Percentiles rank a stretch among this genome's conserved stretches.
These are phyloP conservation scores for Pangasianodon hypophthalmus DNA, from an alignment of 2,113 vertebrate genomes.

Conservation along the genomic window DNA sequence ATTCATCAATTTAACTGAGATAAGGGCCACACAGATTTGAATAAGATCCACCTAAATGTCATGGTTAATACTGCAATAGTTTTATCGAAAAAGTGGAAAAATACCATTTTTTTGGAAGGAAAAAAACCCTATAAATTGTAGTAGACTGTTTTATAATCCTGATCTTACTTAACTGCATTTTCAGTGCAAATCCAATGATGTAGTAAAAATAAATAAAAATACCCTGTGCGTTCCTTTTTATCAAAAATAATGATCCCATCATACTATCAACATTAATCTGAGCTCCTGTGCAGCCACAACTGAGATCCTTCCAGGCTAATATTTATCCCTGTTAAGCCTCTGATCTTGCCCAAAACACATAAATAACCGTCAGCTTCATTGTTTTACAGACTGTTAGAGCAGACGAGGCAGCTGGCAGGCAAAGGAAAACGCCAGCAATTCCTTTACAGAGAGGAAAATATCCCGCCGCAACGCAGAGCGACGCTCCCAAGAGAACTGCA, in stretches of 20 bases:
- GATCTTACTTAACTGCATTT: not conserved
- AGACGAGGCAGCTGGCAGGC: constrained; percentile 64
- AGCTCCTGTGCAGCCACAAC: not conserved
- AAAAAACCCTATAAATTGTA: not conserved
- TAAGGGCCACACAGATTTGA: not conserved
- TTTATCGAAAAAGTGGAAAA: not conserved
- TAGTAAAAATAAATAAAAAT: not conserved
- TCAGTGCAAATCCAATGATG: not conserved
- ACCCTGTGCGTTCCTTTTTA: not conserved
- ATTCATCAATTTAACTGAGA: not conserved
- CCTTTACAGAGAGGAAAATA: constrained; percentile 39
- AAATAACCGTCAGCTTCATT: not conserved
- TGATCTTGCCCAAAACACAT: not conserved
- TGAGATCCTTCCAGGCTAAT: not conserved
- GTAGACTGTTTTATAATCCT: not conserved
- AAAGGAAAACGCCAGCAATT: constrained; percentile 56
- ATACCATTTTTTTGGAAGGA: not conserved
- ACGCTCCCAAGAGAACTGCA: constrained; percentile 63
- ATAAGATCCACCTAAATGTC: not conserved
- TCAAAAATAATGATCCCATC: not conserved
- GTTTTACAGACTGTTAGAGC: constrained; percentile 27
- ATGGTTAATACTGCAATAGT: not conserved
- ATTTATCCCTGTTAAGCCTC: not conserved
- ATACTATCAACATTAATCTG: not conserved
- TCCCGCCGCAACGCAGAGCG: constrained; percentile 58